These are phyloP conservation scores for Chiroxiphia lanceolata DNA, from an alignment of 2,797 vertebrate genomes.

Conservation along the genomic window DNA sequence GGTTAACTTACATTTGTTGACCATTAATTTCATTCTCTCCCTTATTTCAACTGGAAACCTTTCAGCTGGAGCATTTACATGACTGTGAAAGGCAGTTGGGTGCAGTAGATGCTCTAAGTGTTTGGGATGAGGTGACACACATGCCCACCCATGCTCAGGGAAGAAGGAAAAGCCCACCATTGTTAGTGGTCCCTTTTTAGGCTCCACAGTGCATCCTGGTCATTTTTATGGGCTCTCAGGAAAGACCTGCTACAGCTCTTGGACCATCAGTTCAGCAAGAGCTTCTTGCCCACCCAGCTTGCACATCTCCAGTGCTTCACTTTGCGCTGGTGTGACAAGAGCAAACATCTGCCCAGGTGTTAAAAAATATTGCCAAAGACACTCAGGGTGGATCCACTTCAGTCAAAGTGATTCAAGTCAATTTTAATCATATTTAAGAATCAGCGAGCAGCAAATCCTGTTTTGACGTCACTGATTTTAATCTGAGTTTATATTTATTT, in stretches of 20 bases:
- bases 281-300: not conserved
- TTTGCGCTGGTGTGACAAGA: not conserved
- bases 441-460: not conserved
- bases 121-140: not conserved
- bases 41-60: not conserved
- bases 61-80: not conserved
- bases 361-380: not conserved
- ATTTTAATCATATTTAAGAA: not conserved
- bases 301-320: not conserved
- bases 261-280: not conserved
- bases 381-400: not conserved
- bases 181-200: fast-evolving
- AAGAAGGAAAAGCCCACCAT: not conserved
- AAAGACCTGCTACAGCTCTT: not conserved
- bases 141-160: too few species aligned
- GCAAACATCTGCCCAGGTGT: not conserved
- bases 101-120: not conserved
- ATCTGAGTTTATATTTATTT: not conserved
- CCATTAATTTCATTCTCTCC: not conserved
- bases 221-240: not conserved
- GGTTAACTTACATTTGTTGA: not conserved
- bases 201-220: not conserved
- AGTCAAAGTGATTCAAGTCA: not conserved
- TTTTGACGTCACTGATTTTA: slow-evolving; percentile 1
- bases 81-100: not conserved